Base-by-base conservation (phyloP, 2,797 vertebrate species). In the Oryzias dopingdopingensis region DNA sequence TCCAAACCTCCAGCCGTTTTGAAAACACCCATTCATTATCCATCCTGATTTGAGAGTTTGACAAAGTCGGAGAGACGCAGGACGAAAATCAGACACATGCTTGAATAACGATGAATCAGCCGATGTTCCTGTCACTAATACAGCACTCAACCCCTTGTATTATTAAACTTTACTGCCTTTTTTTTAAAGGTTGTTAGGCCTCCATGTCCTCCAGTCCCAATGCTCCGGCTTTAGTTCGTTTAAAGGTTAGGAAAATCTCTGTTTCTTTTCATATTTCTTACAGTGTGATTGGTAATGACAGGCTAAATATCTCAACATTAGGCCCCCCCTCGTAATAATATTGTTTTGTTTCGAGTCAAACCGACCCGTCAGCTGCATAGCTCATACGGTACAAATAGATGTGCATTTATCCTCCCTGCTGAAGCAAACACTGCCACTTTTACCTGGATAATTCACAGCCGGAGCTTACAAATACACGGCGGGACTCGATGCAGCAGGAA, bases 171-270 rank as follows among this genome's bases (percentile, higher is more conserved):
- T 70, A 20, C 13, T 70, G 72, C 76, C 76, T 84, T 87, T 67
- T 32, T 37, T 13, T 37, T 6, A 49, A 70, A 78, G 72, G 53
- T 49, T 26, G 52, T 81, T 81, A 72, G 37, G 77, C 86, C 80
- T 80, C 56, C 47, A 59, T 82, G 67, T 82, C 79, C 76, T 71
- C 70, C 76, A 84, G 77, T 79, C 76, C 51, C 73, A 60, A 83
- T 82, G 82, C 71, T 88, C 90, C 85, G 3, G 5, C 59, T 88
- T 79, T 86, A 88, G 86, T 91, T 88, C 86, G 87, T 84, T 81
- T 68, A 58, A 89, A 87, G 85, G 83, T 88, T 77, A 45, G 63
- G 47, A 77, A 2, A 80, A 70, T 65, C 75, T 88, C 79, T 23
- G 65, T 70, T 73, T 59, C 42, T 76, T 77, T 86, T 79, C 81